Conservation (phyloP, 1,140 invertebrate species). For the Drosophila parabipectinata region DNA sequence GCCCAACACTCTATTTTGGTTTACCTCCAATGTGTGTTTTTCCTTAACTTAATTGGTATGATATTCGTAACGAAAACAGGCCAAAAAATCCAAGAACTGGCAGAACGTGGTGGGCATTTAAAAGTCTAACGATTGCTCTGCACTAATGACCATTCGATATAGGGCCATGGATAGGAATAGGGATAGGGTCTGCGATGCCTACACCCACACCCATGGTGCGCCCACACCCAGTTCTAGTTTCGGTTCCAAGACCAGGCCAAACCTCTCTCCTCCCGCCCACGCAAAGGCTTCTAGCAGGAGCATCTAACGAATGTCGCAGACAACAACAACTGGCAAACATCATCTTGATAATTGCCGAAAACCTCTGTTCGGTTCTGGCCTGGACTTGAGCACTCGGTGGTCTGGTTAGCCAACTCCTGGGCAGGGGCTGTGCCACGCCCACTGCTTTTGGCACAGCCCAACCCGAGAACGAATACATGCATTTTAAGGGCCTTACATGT, state of each 20-base stretch:
- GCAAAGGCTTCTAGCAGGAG: too few species aligned
- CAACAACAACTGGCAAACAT: constrained; percentile 64
- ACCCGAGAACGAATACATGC: constrained; percentile 51
- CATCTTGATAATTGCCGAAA: constrained; percentile 80
- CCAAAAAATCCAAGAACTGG: constrained; percentile 4
- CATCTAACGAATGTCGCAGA: constrained; percentile 74
- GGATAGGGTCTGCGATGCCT: constrained; percentile 16
- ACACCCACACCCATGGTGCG: constrained; percentile 32
- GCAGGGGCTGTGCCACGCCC: constrained; percentile 45
- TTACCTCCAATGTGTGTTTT: constrained; percentile 28
- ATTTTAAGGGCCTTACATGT: constrained; percentile 82
- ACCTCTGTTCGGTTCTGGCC: constrained; percentile 45
- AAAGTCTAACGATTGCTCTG: constrained; percentile 70
- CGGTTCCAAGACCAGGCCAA: constrained; percentile 16
- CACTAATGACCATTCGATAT: constrained; percentile 75
- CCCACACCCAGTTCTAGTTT: constrained; percentile 27
- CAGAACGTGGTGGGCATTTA: constrained; percentile 75
- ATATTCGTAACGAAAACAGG: constrained; percentile 59
- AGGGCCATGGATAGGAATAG: constrained; percentile 42
- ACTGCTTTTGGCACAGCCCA: constrained; percentile 22
- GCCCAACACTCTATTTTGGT: constrained; percentile 19
- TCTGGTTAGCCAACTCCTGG: constrained; percentile 32
- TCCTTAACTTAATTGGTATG: constrained; percentile 69
- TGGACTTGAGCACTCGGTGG: constrained; percentile 25
- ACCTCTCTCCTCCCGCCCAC: constrained; percentile 41